Evolutionary conservation across 2,888 invertebrate genomes (phyloP), one percentile per base, ranked within the genome.

Genomic region (Scaptomyza polygonia): DNA sequence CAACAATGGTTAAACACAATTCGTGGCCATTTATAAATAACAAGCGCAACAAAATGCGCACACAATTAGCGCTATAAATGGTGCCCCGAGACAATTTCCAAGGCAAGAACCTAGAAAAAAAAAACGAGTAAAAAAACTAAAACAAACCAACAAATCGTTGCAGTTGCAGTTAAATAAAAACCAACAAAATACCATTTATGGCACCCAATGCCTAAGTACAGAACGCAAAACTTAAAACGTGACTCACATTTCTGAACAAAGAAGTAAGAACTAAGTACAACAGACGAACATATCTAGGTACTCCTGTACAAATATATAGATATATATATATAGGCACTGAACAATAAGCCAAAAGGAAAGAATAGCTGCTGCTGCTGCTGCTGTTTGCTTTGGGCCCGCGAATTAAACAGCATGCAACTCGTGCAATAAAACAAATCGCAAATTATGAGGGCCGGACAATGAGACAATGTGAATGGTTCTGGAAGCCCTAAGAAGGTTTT

Each of bases 41-140:
- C 79, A 83, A 84, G 82, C 86, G 69, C 82, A 81, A 54, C 73
- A 71, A 87, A 84, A 79, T 79, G 88, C 68, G 67, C 78, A 82
- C 78, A 82, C 88, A 84, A 84, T 84, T 84, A 87, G 75, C 65
- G 79, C 83, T 70, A 79, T 84, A 84, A 87, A 82, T 85, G 83
- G 83, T 25, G 52, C 71, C 62, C 44, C 42, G 71, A 71, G 73
- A 76, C 55, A 1, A 48, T 59, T 29, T 34, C 30, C 55, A 58
- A 27, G 55, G 55, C 43, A 56, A 66, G 25, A 25, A 25, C 0
- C 25, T 25, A 21, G 57, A 45, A 8, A 11, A 29, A 45, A 2
- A 16, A 18, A 21, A 21, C 4, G 21, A 21, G 57, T n/a, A n/a
- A n/a, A 45, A 9, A 11, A 30, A 45, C 32, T 7, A 3, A 3